Conservation (phyloP, 2,113 vertebrate genomes). For the Recurvirostra avosetta region DNA sequence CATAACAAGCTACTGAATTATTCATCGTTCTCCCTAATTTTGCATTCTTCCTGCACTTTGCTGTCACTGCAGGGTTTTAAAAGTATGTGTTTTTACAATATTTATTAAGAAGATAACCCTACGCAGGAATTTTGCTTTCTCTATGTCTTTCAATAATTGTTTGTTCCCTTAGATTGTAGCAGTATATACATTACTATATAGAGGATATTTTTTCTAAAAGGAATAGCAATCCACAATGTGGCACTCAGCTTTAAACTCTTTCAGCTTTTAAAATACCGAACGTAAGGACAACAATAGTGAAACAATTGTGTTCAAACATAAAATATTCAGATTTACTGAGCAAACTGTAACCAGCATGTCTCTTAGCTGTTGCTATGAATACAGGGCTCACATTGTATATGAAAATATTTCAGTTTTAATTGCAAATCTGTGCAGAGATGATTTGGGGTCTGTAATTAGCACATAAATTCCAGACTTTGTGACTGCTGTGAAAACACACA, state of each 20-base stretch:
- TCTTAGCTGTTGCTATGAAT: constrained; percentile 65
- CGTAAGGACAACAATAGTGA: constrained; percentile 32
- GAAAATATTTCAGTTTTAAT: constrained; percentile 75
- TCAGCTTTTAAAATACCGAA: constrained; percentile 50
- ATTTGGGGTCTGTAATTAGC: constrained; percentile 71
- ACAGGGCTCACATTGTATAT: constrained; percentile 60
- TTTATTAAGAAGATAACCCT: constrained; percentile 49
- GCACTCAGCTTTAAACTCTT: not conserved
- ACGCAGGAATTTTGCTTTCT: constrained; percentile 13
- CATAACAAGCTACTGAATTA: constrained; percentile 76
- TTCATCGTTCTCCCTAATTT: constrained; percentile 63
- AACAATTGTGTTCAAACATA: constrained; percentile 58
- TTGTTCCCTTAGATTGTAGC: constrained; percentile 5
- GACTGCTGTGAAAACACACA: constrained; percentile 65
- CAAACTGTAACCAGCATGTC: constrained; percentile 57
- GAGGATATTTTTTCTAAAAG: not conserved
- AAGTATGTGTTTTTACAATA: constrained; percentile 54
- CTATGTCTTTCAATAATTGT: not conserved
- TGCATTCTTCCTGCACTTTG: constrained; percentile 62
- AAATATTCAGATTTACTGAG: constrained; percentile 62
- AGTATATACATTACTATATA: not conserved
- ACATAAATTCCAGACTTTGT: constrained; percentile 67
- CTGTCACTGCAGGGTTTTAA: constrained; percentile 48
- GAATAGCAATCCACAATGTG: not conserved
- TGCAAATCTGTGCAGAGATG: constrained; percentile 66